These are phyloP conservation scores for Falco novaeseelandiae DNA, from an alignment of 2,797 vertebrate genomes.

Conservation along the genomic window DNA sequence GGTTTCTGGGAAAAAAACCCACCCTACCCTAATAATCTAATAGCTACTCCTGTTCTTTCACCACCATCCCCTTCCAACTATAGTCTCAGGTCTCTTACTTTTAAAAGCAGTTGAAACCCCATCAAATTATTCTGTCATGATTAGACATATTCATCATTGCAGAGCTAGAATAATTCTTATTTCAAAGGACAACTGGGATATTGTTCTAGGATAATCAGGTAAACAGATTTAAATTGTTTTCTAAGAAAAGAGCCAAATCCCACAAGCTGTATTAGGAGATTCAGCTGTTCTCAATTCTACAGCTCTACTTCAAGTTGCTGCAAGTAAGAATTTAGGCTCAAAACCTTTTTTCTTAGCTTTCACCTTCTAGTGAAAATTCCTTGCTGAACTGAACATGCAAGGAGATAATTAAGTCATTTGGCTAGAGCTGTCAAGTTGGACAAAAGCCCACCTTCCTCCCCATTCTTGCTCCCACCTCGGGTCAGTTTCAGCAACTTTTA, in stretches of 20 bases:
- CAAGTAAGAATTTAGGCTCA: not conserved
- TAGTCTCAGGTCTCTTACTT: not conserved
- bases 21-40: not conserved
- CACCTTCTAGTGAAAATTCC: not conserved
- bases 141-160: not conserved
- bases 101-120: not conserved
- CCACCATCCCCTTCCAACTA: not conserved
- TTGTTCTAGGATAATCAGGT: not conserved
- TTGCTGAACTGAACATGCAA: not conserved
- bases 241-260: not conserved
- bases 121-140: not conserved
- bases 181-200: not conserved
- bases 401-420: slow-evolving; percentile 15
- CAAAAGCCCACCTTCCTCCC: not conserved
- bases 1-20: not conserved
- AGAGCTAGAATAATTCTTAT: not conserved
- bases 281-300: not conserved
- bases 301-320: accelerated
- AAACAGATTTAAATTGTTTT: not conserved
- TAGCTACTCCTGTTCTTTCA: not conserved
- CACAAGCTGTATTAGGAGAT: not conserved
- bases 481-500: not conserved
- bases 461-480: not conserved
- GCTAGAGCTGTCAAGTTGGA: not conserved
- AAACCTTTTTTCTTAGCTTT: not conserved